phyloP scores from a whole-genome alignment of 2,888 invertebrate species.

The Trissoscelio sp. region DNA sequence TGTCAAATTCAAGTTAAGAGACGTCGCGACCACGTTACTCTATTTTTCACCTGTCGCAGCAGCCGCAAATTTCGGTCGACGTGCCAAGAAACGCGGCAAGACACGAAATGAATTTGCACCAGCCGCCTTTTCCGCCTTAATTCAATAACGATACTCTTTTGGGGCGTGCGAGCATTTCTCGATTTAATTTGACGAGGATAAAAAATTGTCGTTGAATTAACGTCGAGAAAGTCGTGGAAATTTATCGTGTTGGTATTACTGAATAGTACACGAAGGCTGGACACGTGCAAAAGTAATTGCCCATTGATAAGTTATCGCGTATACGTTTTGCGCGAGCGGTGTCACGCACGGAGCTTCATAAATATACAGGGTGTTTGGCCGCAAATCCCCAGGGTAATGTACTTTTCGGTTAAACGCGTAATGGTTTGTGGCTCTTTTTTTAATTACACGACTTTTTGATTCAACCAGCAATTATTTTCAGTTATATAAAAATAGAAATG shows the following conservation, averaged over 20 bases:
- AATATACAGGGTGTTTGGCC: slow-evolving; percentile 24
- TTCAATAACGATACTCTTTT: slow-evolving; percentile 45
- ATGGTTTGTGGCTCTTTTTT: slow-evolving; percentile 19
- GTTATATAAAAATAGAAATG: neutral
- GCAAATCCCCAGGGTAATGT: slow-evolving; percentile 21
- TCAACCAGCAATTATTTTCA: neutral
- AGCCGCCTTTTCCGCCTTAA: slow-evolving; percentile 6
- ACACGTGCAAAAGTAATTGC: slow-evolving; percentile 61
- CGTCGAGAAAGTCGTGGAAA: slow-evolving; percentile 8
- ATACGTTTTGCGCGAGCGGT: slow-evolving; percentile 24
- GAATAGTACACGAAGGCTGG: slow-evolving; percentile 33
- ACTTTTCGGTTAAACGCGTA: slow-evolving; percentile 22
- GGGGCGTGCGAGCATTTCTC: neutral
- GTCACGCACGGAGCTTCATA: slow-evolving; percentile 53
- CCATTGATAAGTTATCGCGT: slow-evolving; percentile 61
- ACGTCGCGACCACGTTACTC: slow-evolving; percentile 33
- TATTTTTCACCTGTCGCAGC: slow-evolving; percentile 46
- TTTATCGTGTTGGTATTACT: slow-evolving; percentile 28
- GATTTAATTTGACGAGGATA: slow-evolving; percentile 13
- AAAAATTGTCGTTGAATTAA: slow-evolving; percentile 21
- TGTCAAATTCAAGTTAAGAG: slow-evolving; percentile 42
- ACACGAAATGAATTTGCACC: slow-evolving; percentile 11
- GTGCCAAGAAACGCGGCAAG: neutral
- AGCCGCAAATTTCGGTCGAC: slow-evolving; percentile 27
- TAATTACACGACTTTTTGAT: slow-evolving; percentile 11